These are phyloP conservation scores for Papilio polyxenes DNA, from an alignment of 1,140 invertebrate genomes.

Conservation along the genomic window DNA sequence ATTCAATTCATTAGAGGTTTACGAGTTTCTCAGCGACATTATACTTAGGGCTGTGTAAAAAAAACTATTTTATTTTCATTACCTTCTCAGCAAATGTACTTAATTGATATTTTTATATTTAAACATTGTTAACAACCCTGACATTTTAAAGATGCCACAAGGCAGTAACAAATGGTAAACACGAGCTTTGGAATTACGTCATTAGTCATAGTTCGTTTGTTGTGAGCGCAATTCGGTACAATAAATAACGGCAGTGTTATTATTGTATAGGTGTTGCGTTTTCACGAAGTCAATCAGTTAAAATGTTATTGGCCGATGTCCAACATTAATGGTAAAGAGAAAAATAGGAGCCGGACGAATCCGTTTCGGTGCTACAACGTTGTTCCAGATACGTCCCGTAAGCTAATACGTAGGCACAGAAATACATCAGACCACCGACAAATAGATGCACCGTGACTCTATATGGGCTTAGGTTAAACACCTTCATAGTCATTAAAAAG, in stretches of 20 bases:
- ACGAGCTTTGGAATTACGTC: background rate
- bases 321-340: slow-evolving; percentile 46
- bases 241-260: slow-evolving; percentile 25
- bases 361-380: slow-evolving; percentile 39
- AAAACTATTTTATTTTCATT: background rate
- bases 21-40: slow-evolving; percentile 2
- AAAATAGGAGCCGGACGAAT: slow-evolving; percentile 47
- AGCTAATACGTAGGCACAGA: slow-evolving; percentile 24
- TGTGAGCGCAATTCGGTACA: slow-evolving; percentile 9
- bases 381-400: slow-evolving; percentile 37
- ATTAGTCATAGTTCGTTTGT: slow-evolving; percentile 17
- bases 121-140: background rate
- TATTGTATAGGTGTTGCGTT: slow-evolving; percentile 52
- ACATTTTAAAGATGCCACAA: background rate
- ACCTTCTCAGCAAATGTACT: no score
- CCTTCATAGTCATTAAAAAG: background rate
- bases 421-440: slow-evolving; percentile 23
- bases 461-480: background rate
- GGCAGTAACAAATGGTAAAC: background rate
- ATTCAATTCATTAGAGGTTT: slow-evolving; percentile 16
- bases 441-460: slow-evolving; percentile 7
- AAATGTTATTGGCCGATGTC: slow-evolving; percentile 48
- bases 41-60: background rate
- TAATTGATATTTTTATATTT: background rate
- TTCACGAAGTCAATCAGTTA: slow-evolving; percentile 54